phyloP scores from a whole-genome alignment of 2,113 vertebrate genomes.

The Maccullochella peelii region DNA sequence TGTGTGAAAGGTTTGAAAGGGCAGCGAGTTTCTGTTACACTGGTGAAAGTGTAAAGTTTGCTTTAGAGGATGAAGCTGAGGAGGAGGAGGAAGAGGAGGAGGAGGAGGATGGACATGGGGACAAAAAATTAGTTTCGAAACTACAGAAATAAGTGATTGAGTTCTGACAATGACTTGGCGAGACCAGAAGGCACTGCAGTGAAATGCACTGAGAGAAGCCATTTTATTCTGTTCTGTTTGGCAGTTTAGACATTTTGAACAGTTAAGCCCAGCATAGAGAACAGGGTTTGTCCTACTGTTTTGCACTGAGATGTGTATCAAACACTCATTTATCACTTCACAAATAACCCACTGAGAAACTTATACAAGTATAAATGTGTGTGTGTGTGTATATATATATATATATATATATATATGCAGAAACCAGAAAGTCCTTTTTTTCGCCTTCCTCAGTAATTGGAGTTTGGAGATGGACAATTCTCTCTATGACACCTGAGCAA shows the following conservation, averaged over 20 bases:
- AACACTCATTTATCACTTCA: not conserved
- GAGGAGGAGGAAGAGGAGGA: conserved; percentile 43
- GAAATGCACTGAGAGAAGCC: conserved; percentile 4
- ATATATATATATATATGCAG: not conserved
- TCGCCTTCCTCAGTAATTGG: no score
- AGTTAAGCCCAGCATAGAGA: not conserved
- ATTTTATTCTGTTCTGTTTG: not conserved
- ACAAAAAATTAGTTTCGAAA: not conserved
- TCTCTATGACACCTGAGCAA: no score
- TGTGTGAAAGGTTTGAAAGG: conserved; percentile 38
- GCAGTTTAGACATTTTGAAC: not conserved
- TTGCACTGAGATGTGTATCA: not conserved
- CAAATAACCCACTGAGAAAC: not conserved
- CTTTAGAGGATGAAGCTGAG: conserved; percentile 51
- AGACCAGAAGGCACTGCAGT: not conserved
- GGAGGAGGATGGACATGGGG: conserved; percentile 4
- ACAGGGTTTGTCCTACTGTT: not conserved
- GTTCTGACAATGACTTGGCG: conserved; percentile 45
- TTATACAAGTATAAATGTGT: not conserved
- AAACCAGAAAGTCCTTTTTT: not conserved
- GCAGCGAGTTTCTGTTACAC: conserved; percentile 63
- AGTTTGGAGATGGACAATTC: no score
- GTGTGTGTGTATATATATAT: no score
- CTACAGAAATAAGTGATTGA: conserved; percentile 11
- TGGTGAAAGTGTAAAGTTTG: conserved; percentile 63